Base-by-base conservation (phyloP, 1,140 invertebrate species). In the Meloidogyne chitwoodi region DNA sequence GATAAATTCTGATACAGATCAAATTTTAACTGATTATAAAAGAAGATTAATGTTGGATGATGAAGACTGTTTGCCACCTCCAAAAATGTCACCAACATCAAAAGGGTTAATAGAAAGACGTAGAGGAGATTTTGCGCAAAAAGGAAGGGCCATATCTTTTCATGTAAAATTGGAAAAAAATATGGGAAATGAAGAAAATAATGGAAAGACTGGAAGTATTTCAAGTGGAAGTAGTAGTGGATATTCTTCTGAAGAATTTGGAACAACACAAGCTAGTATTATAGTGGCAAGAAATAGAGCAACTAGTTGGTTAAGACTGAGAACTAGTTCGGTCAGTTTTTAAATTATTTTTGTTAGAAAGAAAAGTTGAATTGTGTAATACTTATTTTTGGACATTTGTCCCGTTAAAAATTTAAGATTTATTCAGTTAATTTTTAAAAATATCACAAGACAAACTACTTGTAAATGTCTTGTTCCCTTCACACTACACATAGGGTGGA, bases 1-100 rank as follows among this genome's bases (percentile, higher is more conserved):
- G 14, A 84, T 81, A n/a, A 82, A 81, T 68, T 73, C 44, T 3
- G 65, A 71, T 2, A 68, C 75, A 29, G 80, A 81, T n/a, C 22
- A 34, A 8, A 62, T 63, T 48, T 26, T 81, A n/a, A 31, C n/a
- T 11, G 66, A 62, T 4, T 81, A 83, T 72, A 83, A 82, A n/a
- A 63, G 27, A 22, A 66, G 77, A 72, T 29, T 66, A 79, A n/a
- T 79, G 48, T n/a, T 56, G 6, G 75, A 70, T 19, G 48, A 61
- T 77, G 75, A 76, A 26, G 65, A 69, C 65, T 48, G 68, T 68
- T n/a, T 48, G 56, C 48, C 34, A 34, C 71, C 22, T 19, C 56
- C 24, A 6, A 41, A 64, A n/a, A 34, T n/a, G 71, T 56, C 24
- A 11, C 27, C 31, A 56, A 64, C 67, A 75, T n/a, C 64, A 75